Evolutionary conservation across 2,888 invertebrate species (phyloP), one percentile per base, ranked within the genome.

Genomic region (Escarpia spicata): DNA sequence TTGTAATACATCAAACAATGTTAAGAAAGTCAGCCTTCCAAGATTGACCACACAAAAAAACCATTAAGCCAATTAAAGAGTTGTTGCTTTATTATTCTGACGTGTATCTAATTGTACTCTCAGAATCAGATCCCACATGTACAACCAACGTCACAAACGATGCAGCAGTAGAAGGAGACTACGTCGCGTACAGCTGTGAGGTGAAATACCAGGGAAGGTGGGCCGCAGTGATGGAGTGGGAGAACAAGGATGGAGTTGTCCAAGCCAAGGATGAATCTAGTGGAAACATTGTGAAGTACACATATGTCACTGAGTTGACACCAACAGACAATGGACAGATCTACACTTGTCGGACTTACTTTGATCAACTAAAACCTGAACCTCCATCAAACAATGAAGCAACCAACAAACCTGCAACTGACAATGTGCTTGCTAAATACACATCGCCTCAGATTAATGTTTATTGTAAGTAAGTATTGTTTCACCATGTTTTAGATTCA

Each of bases 181-280:
- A 60, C 60, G 2, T 60, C 19, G 1, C 9, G 15, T 60, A 19
- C 60, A 60, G 60, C 60, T 60, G 60, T 60, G 60, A 60, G 19
- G 60, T 60, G 15, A 19, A 15, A 19, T 60, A 19, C 60, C 15
- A 60, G 60, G 60, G 60, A 19, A 60, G 15, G 15, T 60, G 19
- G 60, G 60, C 60, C 60, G 12, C 91, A 91, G 26, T 19, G 91
- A 91, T 91, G 91, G 15, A 91, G 44, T 91, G 91, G 91, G 19
- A 26, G 26, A 91, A 4, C 2, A 4, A n/a, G 19, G 44, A 19
- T 10, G 90, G 12, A n/a, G 91, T 19, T 19, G 15, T 91, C 12
- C 12, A 91, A 91, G 91, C 31, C 91, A 91, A 91, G 91, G 31
- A 91, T 19, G 91, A 91, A 44, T 91, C 91, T 0, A 91, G n/a